Evolutionary conservation across 2,797 vertebrate species (phyloP).

Genomic region (Chrosomus eos): DNA sequence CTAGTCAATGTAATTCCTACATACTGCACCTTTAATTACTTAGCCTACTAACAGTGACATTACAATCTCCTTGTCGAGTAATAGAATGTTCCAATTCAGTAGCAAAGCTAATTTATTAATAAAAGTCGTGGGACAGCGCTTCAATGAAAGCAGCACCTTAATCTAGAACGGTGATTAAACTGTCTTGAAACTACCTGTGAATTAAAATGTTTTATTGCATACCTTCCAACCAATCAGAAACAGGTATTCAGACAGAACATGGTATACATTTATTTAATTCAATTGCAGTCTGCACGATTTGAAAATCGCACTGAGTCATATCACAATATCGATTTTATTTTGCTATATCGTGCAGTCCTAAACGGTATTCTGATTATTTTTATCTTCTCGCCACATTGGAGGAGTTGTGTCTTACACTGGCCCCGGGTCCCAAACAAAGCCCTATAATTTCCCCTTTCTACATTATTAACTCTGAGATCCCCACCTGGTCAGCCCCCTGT

Average conservation of each 20-base stretch:
- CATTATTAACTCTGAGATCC: conserved; percentile 53
- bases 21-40: neutral
- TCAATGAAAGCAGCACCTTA: too few species aligned
- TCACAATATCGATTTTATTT: neutral
- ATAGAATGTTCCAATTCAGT: too few species aligned
- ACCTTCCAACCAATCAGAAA: neutral
- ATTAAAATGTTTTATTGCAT: too few species aligned
- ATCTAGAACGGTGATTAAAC: too few species aligned
- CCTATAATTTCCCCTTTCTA: conserved; percentile 37
- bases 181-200: neutral
- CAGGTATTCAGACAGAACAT: neutral
- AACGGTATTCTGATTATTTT: neutral
- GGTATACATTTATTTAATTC: neutral
- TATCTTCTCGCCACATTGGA: neutral
- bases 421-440: conserved; percentile 3
- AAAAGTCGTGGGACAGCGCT: too few species aligned
- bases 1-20: too few species aligned
- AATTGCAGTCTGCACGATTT: neutral
- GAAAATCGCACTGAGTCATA: neutral
- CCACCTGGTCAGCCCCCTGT: conserved; percentile 29
- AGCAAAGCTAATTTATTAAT: too few species aligned
- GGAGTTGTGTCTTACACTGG: neutral
- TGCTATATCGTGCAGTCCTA: neutral
- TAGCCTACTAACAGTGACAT: neutral
- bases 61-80: too few species aligned